Evolutionary conservation across 1,140 invertebrate species (phyloP).

Genomic region (Bombus sylvicola): DNA sequence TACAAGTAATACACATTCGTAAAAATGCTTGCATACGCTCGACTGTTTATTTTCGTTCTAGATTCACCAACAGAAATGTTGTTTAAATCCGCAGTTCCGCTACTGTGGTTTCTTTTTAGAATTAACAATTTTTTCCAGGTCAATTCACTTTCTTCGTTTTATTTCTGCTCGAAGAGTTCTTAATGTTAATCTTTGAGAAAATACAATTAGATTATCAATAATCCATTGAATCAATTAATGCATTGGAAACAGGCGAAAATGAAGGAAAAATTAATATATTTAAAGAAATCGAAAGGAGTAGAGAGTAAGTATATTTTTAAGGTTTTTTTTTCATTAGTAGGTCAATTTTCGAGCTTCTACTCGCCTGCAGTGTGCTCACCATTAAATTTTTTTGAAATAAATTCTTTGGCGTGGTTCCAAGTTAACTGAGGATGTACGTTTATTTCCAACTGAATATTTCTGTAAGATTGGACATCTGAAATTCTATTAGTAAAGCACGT

Average conservation of each 20-base stretch:
- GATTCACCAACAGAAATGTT: neutral
- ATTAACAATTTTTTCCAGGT: neutral
- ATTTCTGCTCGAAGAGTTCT: neutral
- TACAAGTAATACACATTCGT: neutral
- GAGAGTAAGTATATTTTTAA: neutral
- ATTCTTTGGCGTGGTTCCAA: neutral
- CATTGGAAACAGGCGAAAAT: too few relatives aligned
- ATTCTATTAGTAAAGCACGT: constrained; percentile 11
- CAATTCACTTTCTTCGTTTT: neutral
- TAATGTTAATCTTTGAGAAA: neutral
- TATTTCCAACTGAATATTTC: neutral
- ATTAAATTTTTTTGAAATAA: neutral
- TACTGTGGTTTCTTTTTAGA: neutral
- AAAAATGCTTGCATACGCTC: neutral
- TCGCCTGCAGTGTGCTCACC: neutral
- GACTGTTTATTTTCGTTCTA: constrained; percentile 2
- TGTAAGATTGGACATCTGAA: constrained; percentile 8
- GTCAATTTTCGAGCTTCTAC: neutral
- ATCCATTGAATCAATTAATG: neutral
- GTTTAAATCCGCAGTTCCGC: neutral
- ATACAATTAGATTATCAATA: neutral
- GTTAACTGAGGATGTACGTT: neutral
- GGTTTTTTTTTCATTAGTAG: neutral
- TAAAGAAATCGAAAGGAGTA: too few relatives aligned
- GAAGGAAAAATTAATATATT: neutral